Base-by-base conservation (phyloP, 2,888 invertebrate species). In the Epiblema foenella region DNA sequence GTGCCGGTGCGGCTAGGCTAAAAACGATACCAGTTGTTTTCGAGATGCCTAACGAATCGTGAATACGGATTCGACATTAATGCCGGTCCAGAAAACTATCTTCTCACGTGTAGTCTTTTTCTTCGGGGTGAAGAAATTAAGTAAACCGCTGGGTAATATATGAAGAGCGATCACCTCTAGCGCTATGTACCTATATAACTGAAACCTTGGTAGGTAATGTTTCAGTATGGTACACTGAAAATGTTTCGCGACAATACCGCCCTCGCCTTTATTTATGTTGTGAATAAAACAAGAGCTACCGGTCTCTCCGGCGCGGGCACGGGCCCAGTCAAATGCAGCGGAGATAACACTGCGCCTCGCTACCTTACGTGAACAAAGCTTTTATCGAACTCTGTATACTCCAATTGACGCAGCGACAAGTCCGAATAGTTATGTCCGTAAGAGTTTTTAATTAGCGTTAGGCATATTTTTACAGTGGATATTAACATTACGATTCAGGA, bases 221-320 rank as follows among this genome's bases (percentile, higher is more conserved):
- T 63, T 5, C 52, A 3, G 18, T n/a, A 20, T 37, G 37, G 46
- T 46, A 54, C 56, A 11, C 54, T 12, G 56, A 56, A 12, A 65
- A n/a, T 15, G 49, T 49, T 57, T 24, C 52, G 33, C 24, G 20
- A n/a, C 17, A 58, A 71, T 29, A 56, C 62, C 24, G 67, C 17
- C 56, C 60, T 24, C 39, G 67, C 62, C 37, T 54, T 67, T 57
- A 58, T 69, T n/a, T 67, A 67, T 33, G 18, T 62, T 56, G 67
- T 71, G 68, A 64, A 74, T 60, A 73, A 74, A 72, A 72, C 66
- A 74, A 76, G 75, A 64, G 75, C 75, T 75, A 75, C 76, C 76
- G 73, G 71, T 72, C 64, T 69, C 18, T n/a, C 51, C 54, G 46
- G 65, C 60, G 54, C 71, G 60, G 66, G 56, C 71, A 10, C 56